A percentile compares a stretch with the other conserved stretches of the same genome.
Conservation (phyloP, 2,888 invertebrate species). For the Enoplolaimus lenunculus region DNA sequence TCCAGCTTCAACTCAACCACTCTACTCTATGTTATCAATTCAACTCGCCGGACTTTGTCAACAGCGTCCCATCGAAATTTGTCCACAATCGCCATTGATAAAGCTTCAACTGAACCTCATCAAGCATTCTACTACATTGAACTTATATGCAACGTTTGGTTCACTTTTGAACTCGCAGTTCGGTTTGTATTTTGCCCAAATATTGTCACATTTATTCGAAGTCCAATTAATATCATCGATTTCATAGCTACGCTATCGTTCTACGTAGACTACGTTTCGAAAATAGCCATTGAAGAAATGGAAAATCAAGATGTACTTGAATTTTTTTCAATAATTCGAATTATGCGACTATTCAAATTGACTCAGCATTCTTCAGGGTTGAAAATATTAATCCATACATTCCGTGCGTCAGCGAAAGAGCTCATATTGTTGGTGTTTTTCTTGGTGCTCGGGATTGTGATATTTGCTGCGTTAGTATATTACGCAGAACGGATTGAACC, state of each 20-base stretch:
- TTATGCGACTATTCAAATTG: slow-evolving; percentile 63
- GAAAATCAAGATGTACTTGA: slow-evolving; percentile 58
- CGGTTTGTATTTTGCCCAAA: slow-evolving; percentile 53
- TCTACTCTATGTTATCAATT: no score
- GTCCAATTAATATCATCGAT: slow-evolving; percentile 82
- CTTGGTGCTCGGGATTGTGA: slow-evolving; percentile 79
- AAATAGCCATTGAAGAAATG: slow-evolving; percentile 21
- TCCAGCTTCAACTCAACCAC: no score
- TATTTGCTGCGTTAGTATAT: slow-evolving; percentile 84
- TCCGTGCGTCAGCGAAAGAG: slow-evolving; percentile 79
- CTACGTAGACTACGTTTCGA: slow-evolving; percentile 58
- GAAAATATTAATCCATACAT: slow-evolving; percentile 81
- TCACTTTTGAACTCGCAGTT: slow-evolving; percentile 64
- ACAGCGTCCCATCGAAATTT: no score
- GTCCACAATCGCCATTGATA: no score
- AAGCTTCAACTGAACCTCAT: slow-evolving; percentile 44
- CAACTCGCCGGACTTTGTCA: no score
- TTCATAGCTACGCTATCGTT: slow-evolving; percentile 94
- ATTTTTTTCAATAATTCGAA: slow-evolving; percentile 82
- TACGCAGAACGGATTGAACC: slow-evolving; percentile 82
- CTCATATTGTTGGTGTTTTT: slow-evolving; percentile 81
- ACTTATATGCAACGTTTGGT: slow-evolving; percentile 81
- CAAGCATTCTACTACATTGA: slow-evolving; percentile 73
- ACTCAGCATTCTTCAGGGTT: slow-evolving; percentile 78
- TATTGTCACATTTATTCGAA: slow-evolving; percentile 70